phyloP scores from a whole-genome alignment of 2,888 invertebrate genomes.

The Lacanobia wlatinum region DNA sequence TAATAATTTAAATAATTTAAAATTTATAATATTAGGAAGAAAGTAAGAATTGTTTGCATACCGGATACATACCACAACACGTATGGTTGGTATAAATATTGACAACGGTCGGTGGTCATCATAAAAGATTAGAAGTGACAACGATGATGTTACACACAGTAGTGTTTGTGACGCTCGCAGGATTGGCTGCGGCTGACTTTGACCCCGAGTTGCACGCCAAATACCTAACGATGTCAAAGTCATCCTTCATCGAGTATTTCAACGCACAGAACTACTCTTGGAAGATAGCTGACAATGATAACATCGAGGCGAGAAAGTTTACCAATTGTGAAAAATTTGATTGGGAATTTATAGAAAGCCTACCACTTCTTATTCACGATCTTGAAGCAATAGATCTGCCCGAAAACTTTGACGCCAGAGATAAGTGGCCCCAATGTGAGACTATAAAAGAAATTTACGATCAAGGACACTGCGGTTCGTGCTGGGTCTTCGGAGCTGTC shows the following conservation, averaged over 20 bases:
- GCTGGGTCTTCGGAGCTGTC: conserved; percentile 52
- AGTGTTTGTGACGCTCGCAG: conserved; percentile 16
- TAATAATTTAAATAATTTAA: too few species aligned
- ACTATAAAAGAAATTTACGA: conserved; percentile 34
- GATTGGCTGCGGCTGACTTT: neutral
- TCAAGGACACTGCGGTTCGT: conserved; percentile 39
- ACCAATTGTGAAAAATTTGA: neutral
- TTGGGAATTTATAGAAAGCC: neutral
- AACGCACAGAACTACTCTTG: too few species aligned
- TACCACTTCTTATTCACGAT: conserved; percentile 12
- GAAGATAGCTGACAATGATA: conserved; percentile 29
- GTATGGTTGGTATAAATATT: conserved; percentile 13
- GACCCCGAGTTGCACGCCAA: too few species aligned
- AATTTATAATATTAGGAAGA: too few species aligned
- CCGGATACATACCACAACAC: too few species aligned
- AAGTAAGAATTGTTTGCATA: too few species aligned
- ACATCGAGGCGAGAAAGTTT: neutral
- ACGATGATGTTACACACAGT: conserved; percentile 3
- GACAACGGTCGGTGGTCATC: too few species aligned
- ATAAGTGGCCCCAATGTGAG: conserved; percentile 44
- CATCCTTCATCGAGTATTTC: too few species aligned
- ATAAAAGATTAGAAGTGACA: neutral
- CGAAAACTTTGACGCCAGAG: conserved; percentile 43
- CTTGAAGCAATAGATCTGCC: conserved; percentile 30
- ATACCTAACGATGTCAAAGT: too few species aligned